Evolutionary conservation across 2,113 vertebrate genomes (phyloP), one percentile per base, ranked within the genome.

Genomic region (Pavo muticus): DNA sequence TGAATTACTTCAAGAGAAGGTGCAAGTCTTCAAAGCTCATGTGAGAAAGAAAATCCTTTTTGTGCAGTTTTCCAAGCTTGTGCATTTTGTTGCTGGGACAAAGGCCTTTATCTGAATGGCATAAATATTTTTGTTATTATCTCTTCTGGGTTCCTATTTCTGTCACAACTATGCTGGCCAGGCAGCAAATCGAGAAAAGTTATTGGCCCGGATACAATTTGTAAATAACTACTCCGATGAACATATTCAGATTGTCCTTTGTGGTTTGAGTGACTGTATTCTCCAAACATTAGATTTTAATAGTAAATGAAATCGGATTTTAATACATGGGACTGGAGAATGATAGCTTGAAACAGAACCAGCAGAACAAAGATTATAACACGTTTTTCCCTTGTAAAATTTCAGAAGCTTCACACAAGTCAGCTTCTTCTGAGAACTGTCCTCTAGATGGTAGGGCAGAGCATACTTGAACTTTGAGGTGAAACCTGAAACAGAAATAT

Each of bases 371-470:
- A 67, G 19, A 5, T 37, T 29, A 7, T 23, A 32, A 67, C 4
- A 9, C 4, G 3, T 63, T 83, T 92, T 76, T 50, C 11, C 12
- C 16, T 30, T 47, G 35, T 65, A 30, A 88, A 83, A 20, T 70
- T 89, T 83, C 12, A 76, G 32, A 91, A 87, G 17, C 14, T 7
- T 86, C 6, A 64, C 30, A 70, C 10, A 23, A 79, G 21, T 68
- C 27, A 39, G 15, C 44, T 57, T 83, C 42, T 89, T 89, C 14
- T 70, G 17, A 75, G 30, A 65, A 18, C 54, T 85, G 37, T 92
- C 67, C 84, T 92, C 70, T 94, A 92, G 74, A 42, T 92, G 59
- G 84, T 92, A 95, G 44, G 42, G 50, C 64, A 91, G 82, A 79
- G 73, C 85, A 42, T 0, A 0, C 48, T 84, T 60, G 39, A 75